Percentiles rank a stretch among this genome's conserved stretches.
Evolutionary conservation across 2,113 vertebrate genomes (phyloP).

Genomic region (Passer montanus): DNA sequence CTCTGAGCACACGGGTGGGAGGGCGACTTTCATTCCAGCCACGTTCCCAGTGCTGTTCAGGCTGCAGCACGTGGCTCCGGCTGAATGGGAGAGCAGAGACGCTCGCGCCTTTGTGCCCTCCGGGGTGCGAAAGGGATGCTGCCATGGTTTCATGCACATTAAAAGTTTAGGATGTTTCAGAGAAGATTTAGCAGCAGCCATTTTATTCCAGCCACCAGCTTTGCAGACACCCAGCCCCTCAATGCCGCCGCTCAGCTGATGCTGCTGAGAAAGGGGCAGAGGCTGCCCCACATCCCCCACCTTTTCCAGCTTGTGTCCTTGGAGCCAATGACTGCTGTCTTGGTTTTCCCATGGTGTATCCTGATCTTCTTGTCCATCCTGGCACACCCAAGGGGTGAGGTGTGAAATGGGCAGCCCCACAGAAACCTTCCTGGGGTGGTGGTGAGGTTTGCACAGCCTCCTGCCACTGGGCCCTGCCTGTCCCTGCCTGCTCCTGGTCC

Average conservation of each 20-base stretch:
- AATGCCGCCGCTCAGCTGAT: neutral
- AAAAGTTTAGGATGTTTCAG: slow-evolving; percentile 41
- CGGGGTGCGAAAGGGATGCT: neutral
- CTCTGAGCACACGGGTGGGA: slow-evolving; percentile 9
- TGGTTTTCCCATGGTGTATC: neutral
- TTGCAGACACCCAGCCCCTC: neutral
- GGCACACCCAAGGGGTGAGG: fast-evolving
- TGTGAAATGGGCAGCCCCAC: neutral
- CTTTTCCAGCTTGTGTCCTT: neutral
- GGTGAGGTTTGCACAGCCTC: neutral
- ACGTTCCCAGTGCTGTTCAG: slow-evolving; percentile 48
- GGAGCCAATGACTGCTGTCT: neutral
- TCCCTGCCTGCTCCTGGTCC: neutral
- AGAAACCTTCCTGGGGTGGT: neutral
- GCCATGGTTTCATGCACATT: neutral
- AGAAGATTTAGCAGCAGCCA: slow-evolving; percentile 25
- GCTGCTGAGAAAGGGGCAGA: neutral
- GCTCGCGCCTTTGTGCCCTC: slow-evolving; percentile 45
- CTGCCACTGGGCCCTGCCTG: neutral
- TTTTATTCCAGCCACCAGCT: slow-evolving; percentile 37
- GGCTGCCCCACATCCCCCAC: neutral
- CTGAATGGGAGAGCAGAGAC: slow-evolving; percentile 34
- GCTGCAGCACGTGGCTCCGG: slow-evolving; percentile 30
- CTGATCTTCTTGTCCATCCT: neutral
- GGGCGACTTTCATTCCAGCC: slow-evolving; percentile 62